Percentiles rank a stretch among this genome's conserved stretches.
phyloP scores from a whole-genome alignment of 2,113 vertebrate species.

The Pelecanus crispus region DNA sequence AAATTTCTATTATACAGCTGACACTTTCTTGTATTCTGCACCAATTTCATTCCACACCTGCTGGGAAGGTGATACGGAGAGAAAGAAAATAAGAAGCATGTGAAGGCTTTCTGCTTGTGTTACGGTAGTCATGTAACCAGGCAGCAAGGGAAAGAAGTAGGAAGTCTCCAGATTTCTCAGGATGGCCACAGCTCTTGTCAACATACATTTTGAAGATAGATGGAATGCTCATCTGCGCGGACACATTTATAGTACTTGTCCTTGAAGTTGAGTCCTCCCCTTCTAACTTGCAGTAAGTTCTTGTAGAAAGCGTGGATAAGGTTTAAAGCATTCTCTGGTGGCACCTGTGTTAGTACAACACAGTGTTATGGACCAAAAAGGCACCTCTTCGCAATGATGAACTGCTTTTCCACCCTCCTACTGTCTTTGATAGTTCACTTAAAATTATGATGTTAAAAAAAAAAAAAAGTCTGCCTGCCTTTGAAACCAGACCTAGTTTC shows the following conservation, averaged over 20 bases:
- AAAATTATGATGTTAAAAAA: background rate
- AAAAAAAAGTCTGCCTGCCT: background rate
- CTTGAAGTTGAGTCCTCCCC: slow-evolving; percentile 68
- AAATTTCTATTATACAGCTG: background rate
- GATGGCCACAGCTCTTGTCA: background rate
- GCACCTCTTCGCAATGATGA: background rate
- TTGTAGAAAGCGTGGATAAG: slow-evolving; percentile 67
- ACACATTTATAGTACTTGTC: slow-evolving; percentile 69
- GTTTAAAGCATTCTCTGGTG: slow-evolving; percentile 30
- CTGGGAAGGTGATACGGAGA: background rate
- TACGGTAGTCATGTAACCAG: background rate
- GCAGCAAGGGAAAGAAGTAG: background rate
- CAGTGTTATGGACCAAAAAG: background rate
- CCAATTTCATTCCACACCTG: background rate
- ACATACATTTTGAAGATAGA: slow-evolving; percentile 72
- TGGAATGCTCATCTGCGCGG: slow-evolving; percentile 68
- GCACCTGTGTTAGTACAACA: slow-evolving; percentile 49
- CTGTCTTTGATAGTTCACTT: background rate
- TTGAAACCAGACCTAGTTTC: background rate
- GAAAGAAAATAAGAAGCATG: background rate
- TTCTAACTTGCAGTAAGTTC: slow-evolving; percentile 58
- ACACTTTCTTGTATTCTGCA: background rate
- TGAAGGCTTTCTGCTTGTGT: background rate
- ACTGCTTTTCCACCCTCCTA: background rate
- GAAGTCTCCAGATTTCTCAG: background rate